Evolutionary conservation across 2,113 vertebrate genomes (phyloP), one percentile per base, ranked within the genome.

Genomic region (Speoplatyrhinus poulsoni): DNA sequence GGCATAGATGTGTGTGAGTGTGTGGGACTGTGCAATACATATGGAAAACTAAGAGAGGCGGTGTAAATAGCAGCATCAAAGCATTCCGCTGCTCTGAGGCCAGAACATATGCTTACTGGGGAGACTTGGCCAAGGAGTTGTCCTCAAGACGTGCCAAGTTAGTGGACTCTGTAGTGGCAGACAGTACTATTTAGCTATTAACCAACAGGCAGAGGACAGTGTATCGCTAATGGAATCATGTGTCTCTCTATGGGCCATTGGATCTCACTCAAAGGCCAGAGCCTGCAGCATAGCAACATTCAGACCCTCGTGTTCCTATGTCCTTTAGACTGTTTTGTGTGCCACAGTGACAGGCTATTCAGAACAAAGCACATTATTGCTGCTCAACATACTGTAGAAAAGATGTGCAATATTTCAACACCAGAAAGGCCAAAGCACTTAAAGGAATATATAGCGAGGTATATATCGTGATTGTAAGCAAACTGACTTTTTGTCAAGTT

Each of bases 171-270:
- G 69, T 62, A 72, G 80, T 86, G 85, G 87, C 79, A 79, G 70
- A 80, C 79, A 62, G 46, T 53, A 78, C 80, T 85, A 77, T 83
- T 81, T 75, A 71, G 85, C 76, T 76, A 86, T 87, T 82, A 82
- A 83, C 87, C 83, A 87, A 78, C 69, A 79, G 82, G 73, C 80
- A 66, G 75, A 79, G 78, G 79, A 86, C 78, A 79, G 80, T 59
- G 53, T 85, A 72, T 50, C 0, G 36, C 81, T 83, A 86, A 87
- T 86, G 79, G 77, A 83, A 84, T 73, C 80, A 87, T 88, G 82
- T 85, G 78, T 84, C 80, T 85, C 81, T 77, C 78, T 69, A 85
- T 77, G 76, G 83, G 62, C 69, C 15, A 84, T 74, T 72, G 70
- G 61, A 77, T 84, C 73, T 82, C 16, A 7, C 62, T 36, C 58